Conservation (phyloP, 2,797 vertebrate genomes). For the Enteromius mattozi region DNA sequence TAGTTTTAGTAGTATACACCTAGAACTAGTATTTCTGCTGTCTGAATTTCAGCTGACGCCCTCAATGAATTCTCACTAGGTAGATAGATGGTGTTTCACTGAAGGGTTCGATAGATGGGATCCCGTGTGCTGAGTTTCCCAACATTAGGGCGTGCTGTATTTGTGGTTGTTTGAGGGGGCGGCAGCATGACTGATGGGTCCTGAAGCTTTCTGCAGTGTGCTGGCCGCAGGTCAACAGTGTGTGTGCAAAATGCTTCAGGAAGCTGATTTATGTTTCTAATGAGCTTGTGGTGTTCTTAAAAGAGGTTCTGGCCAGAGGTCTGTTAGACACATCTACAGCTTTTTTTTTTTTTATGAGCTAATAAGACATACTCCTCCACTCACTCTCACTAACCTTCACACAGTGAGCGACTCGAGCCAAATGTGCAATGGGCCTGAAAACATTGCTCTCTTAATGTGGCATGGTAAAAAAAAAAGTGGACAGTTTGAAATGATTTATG, state of each 20-base stretch:
- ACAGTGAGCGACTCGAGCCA: background rate
- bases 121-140: background rate
- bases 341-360: slow-evolving; percentile 5
- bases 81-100: background rate
- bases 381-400: slow-evolving; percentile 9
- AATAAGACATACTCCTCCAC: slow-evolving; percentile 28
- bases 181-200: slow-evolving; percentile 24
- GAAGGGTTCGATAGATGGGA: slow-evolving; percentile 1
- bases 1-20: background rate
- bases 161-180: slow-evolving; percentile 21
- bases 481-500: slow-evolving; percentile 2
- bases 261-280: slow-evolving; percentile 44
- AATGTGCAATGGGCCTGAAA: slow-evolving; percentile 31
- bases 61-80: background rate
- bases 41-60: background rate
- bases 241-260: slow-evolving; percentile 22
- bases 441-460: background rate
- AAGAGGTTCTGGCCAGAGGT: slow-evolving; percentile 23
- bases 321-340: slow-evolving; percentile 23
- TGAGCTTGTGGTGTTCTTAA: slow-evolving; percentile 38
- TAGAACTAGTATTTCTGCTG: background rate
- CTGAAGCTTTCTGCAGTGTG: slow-evolving; percentile 20
- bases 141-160: slow-evolving; percentile 5
- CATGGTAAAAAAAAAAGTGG: background rate
- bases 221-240: slow-evolving; percentile 35